Evolutionary conservation across 2,797 vertebrate genomes (phyloP).

Genomic region (Phylloscopus collybita): DNA sequence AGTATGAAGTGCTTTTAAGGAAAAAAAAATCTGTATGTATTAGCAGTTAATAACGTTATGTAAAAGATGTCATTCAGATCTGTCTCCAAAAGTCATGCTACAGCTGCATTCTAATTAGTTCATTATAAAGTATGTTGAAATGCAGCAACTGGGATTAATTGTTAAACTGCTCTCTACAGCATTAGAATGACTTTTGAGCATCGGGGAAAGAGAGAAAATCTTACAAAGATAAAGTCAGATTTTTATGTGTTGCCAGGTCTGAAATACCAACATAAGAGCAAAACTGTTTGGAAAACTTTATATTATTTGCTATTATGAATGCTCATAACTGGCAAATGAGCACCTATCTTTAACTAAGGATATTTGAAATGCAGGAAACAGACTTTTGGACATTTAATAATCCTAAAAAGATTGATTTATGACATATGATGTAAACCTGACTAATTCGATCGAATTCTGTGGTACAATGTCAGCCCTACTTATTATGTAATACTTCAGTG

Average conservation of each 20-base stretch:
- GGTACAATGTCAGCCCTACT: background rate
- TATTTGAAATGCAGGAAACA: background rate
- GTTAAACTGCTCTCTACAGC: background rate
- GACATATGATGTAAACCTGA: background rate
- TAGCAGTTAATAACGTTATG: background rate
- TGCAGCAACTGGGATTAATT: background rate
- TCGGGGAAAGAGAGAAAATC: background rate
- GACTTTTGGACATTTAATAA: background rate
- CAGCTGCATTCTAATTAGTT: background rate
- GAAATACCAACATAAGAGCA: background rate
- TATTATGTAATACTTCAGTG: background rate
- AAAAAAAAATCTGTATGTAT: background rate
- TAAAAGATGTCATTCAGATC: background rate
- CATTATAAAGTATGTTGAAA: background rate
- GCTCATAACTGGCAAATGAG: background rate
- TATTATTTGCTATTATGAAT: background rate
- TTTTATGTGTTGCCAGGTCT: background rate
- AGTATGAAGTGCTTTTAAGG: background rate
- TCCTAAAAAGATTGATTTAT: background rate
- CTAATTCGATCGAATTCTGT: background rate
- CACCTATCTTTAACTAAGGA: background rate
- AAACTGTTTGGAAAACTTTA: background rate
- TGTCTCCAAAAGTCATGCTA: background rate
- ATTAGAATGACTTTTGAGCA: background rate
- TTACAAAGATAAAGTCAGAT: background rate